Base-by-base conservation (phyloP, 2,113 vertebrate genomes). In the Chaetura pelagica region DNA sequence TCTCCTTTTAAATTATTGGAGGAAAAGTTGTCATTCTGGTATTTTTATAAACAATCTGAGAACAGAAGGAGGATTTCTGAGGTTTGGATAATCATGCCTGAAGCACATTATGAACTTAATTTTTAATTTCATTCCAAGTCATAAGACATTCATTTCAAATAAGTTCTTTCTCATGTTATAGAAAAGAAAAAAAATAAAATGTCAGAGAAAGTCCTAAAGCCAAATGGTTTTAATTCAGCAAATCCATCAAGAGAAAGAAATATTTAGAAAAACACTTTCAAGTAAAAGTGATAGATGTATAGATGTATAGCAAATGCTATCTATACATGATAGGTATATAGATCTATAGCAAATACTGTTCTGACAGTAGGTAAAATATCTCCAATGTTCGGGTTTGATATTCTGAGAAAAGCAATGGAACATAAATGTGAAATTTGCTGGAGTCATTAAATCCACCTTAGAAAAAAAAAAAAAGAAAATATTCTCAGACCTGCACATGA, bases 21-120 rank as follows among this genome's bases (percentile, higher is more conserved):
- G 38, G 30, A 90, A 54, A 74, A 78, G 19, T 76, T 82, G 51
- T 82, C 24, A 30, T 91, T 87, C 2, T 9, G 26, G 57, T 89
- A 69, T 81, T 87, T 91, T 38, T 80, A 29, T 62, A 68, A 75
- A 32, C 57, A 52, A 91, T 67, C 7, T 32, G 73, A 88, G 59
- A 93, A 89, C 63, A 91, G 92, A 86, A 52, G 48, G n/a, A 93
- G 27, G 62, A 93, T 76, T 73, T 97, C 78, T 94, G 52, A 94
- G 89, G 38, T 87, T 59, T 84, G 66, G 32, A 76, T 91, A 72
- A 74, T 92, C 72, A 69, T 64, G 74, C 72, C 88, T 68, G 82
- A 85, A 84, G 75, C 86, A 85, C 51, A 84, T 88, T 86, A 88
- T 11, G 26, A 84, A 63, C 30, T 74, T 89, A 90, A 93, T 67